Base-by-base conservation (phyloP, 2,888 invertebrate species). In the Melanargia galathea region DNA sequence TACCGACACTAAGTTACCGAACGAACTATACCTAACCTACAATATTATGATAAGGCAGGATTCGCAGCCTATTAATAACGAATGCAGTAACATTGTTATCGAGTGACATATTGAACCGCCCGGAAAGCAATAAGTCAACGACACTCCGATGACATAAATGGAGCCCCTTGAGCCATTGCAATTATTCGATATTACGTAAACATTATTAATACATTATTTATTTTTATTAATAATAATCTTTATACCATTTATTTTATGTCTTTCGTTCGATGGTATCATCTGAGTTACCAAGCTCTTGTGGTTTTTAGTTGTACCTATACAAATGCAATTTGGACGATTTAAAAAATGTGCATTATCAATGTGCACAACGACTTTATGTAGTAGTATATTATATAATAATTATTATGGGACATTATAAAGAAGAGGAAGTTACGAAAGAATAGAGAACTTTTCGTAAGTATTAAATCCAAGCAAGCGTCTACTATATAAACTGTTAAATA, bases 71-170 rank as follows among this genome's bases (percentile, higher is more conserved):
- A 72, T 72, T 69, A 68, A 74, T 76, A 75, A 77, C 72, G 69
- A 75, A 77, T 78, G 81, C 79, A 83, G 81, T 80, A 82, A 86
- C 81, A 84, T 82, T 84, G 82, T 84, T 86, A 87, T 86, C 84
- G 67, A 64, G 68, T 75, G 79, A 80, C 81, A 73, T 78, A 78
- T 78, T 81, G 84, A 82, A 82, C 82, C 76, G 78, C 76, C 77
- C 73, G 78, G 79, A 76, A 78, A 78, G 78, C 78, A 83, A 83
- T 84, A 86, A 85, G 84, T 85, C 85, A 86, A 82, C 82, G 86
- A 84, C 85, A 82, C 74, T 65, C 63, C 65, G 71, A 71, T 68
- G 64, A 75, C 79, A 81, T 82, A 80, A 83, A 86, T 83, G 80
- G 82, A 81, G 76, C 74, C 74, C 70, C 76, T 76, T 75, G 76